Evolutionary conservation across 2,888 invertebrate genomes (phyloP).

Genomic region (Macaria liturata): DNA sequence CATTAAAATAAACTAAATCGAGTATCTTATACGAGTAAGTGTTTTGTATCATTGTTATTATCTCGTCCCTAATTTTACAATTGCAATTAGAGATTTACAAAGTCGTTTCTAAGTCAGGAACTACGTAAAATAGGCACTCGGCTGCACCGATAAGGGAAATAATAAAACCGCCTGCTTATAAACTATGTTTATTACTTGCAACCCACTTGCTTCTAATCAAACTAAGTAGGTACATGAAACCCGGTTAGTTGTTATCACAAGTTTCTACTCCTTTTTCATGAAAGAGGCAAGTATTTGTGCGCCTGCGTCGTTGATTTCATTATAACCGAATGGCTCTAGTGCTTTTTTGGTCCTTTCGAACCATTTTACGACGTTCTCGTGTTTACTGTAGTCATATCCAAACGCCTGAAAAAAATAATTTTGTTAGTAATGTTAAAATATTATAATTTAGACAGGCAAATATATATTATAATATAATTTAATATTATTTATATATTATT

Average conservation of each 20-base stretch:
- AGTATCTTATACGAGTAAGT: too few species aligned
- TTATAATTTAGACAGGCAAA: too few species aligned
- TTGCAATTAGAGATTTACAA: too few species aligned
- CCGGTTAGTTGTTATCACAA: conserved; percentile 3
- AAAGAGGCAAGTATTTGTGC: conserved; percentile 81
- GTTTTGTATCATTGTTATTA: too few species aligned
- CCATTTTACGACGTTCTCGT: conserved; percentile 85
- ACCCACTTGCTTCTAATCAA: conserved; percentile 25
- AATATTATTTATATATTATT: too few species aligned
- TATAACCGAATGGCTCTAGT: conserved; percentile 86
- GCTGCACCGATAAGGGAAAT: conserved; percentile 42
- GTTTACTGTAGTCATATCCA: conserved; percentile 79
- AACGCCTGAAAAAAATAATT: conserved; percentile 67
- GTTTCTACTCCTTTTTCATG: conserved; percentile 64
- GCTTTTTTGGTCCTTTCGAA: conserved; percentile 85
- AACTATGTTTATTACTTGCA: conserved; percentile 39
- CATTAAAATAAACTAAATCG: too few species aligned
- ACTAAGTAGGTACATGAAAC: conserved; percentile 7
- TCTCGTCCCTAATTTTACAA: too few species aligned
- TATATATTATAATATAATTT: too few species aligned
- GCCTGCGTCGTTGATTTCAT: conserved; percentile 85
- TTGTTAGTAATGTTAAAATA: neutral
- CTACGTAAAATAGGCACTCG: too few species aligned
- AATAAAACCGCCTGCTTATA: conserved; percentile 38
- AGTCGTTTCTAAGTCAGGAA: too few species aligned